Evolutionary conservation across 2,113 vertebrate genomes (phyloP).

Genomic region (chimpanzee (Pan troglodytes)): DNA sequence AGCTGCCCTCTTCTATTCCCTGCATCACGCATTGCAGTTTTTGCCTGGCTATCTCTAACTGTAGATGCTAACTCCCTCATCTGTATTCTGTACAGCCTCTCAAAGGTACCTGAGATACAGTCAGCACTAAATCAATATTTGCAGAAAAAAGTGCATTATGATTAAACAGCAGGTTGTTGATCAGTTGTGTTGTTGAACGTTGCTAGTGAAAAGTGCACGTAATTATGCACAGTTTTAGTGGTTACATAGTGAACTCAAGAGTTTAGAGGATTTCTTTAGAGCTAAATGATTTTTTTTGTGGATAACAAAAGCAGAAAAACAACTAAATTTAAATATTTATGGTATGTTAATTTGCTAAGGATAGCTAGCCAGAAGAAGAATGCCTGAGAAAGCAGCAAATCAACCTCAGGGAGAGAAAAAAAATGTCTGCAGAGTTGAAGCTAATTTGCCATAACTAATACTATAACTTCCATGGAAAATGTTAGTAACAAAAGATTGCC

Average conservation of each 20-base stretch:
- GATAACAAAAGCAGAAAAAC: neutral
- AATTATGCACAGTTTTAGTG: accelerated
- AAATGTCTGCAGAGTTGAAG: neutral
- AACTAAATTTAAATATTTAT: neutral
- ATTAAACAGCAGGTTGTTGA: neutral
- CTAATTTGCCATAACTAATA: neutral
- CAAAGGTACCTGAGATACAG: neutral
- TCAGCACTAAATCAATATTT: neutral
- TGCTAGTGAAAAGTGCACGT: accelerated
- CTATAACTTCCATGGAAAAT: neutral
- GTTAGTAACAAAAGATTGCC: neutral
- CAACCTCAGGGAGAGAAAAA: neutral
- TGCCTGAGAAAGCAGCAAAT: neutral
- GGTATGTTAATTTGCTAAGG: neutral
- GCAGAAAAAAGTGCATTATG: neutral
- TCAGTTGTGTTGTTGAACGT: accelerated
- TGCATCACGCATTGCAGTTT: accelerated
- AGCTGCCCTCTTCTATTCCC: accelerated
- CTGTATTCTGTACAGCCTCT: no score
- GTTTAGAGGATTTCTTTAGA: accelerated
- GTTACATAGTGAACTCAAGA: neutral
- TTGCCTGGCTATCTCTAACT: accelerated
- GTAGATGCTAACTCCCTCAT: neutral
- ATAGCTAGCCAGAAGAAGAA: neutral
- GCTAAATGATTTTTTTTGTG: neutral